A percentile compares a stretch with the other conserved stretches of the same genome.
phyloP scores from a whole-genome alignment of 1,140 invertebrate genomes.

The Aphaenogaster rudis region DNA sequence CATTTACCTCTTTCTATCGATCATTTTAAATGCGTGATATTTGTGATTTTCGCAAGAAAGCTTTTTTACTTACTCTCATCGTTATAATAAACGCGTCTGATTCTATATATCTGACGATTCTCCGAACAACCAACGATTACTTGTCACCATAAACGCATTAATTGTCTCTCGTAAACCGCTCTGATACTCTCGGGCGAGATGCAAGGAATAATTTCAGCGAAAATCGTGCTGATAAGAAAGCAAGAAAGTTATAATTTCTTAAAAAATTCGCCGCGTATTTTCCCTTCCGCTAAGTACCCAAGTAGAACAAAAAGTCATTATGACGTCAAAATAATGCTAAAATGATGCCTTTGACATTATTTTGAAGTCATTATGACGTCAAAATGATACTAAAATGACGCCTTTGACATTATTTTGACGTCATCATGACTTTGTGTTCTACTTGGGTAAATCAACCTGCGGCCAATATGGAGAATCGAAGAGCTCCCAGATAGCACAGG shows the following conservation, averaged over 20 bases:
- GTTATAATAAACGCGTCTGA: background rate
- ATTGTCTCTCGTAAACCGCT: background rate
- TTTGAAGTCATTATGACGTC: too few species aligned
- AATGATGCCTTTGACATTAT: too few species aligned
- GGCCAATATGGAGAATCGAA: too few species aligned
- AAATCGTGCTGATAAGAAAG: background rate
- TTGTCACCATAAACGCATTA: too few species aligned
- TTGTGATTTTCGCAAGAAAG: background rate
- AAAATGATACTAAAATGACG: too few species aligned
- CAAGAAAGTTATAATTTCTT: background rate
- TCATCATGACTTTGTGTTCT: too few species aligned
- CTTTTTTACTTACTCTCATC: background rate
- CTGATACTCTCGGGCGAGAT: background rate
- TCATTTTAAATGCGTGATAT: background rate
- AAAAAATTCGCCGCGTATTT: background rate
- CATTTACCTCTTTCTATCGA: background rate
- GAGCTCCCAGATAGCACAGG: too few species aligned
- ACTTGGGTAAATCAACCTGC: too few species aligned
- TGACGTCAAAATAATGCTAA: too few species aligned
- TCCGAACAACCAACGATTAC: background rate
- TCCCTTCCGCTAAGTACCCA: background rate
- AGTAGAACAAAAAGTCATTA: too few species aligned
- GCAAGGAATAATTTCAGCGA: background rate
- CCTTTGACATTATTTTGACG: too few species aligned
- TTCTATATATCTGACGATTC: background rate